Evolutionary conservation across 2,888 invertebrate genomes (phyloP).

Genomic region (Scrobipalpa atriplicella): DNA sequence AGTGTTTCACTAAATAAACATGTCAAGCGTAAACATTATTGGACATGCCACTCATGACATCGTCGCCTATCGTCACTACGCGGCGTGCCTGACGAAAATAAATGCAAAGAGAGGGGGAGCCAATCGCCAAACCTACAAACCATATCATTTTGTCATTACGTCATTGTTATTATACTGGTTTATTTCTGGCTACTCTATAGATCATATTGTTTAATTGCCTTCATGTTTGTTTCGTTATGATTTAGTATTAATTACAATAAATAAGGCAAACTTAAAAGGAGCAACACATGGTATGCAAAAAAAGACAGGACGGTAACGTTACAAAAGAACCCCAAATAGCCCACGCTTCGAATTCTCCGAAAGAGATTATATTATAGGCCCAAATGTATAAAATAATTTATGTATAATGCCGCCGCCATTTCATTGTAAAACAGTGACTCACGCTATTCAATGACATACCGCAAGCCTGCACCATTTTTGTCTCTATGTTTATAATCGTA

Average conservation of each 20-base stretch:
- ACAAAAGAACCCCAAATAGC: conserved; percentile 19
- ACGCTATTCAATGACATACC: conserved; percentile 26
- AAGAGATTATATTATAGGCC: conserved; percentile 50
- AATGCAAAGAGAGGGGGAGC: not conserved
- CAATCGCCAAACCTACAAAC: not conserved
- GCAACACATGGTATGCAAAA: not conserved
- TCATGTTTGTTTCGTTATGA: too few relatives aligned
- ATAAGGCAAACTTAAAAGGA: not conserved
- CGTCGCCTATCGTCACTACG: not conserved
- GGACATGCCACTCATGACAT: not conserved
- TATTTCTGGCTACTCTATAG: too few relatives aligned
- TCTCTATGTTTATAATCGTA: conserved; percentile 44
- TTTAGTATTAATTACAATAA: not conserved
- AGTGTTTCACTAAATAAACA: not conserved
- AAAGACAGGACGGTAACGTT: not conserved
- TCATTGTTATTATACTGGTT: not conserved
- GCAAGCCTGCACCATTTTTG: conserved; percentile 35
- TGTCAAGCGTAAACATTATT: conserved; percentile 4
- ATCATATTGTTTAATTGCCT: too few relatives aligned
- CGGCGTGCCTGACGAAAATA: conserved; percentile 1
- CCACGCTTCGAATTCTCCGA: not conserved
- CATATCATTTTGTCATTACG: conserved; percentile 1
- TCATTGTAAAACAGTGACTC: conserved; percentile 52
- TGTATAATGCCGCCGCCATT: conserved; percentile 59
- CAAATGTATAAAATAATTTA: conserved; percentile 53